Evolutionary conservation across 2,797 vertebrate species (phyloP).

Genomic region (Spinus olivaceus): DNA sequence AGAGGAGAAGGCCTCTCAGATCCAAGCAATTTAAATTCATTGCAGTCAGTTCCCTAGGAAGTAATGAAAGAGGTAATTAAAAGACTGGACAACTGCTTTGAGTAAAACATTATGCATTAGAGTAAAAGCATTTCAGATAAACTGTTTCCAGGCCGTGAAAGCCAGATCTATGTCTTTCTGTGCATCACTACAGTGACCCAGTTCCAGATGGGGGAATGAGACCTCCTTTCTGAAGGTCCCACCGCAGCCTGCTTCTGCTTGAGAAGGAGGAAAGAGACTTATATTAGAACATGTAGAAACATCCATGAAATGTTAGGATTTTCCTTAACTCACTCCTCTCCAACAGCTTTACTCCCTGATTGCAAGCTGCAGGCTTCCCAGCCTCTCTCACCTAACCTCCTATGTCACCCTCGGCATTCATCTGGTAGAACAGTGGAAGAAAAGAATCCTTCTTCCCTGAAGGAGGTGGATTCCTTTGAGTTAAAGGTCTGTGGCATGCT

Average conservation of each 20-base stretch:
- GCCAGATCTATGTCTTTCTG: not conserved
- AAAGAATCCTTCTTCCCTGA: not conserved
- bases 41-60: slow-evolving; percentile 21
- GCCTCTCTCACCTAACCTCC: not conserved
- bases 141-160: not conserved
- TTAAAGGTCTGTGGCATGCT: not conserved
- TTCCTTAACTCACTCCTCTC: not conserved
- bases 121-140: not conserved
- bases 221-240: not conserved
- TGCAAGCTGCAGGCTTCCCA: not conserved
- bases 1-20: not conserved
- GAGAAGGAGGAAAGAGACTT: not conserved
- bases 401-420: not conserved
- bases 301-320: not conserved
- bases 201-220: not conserved
- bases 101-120: slow-evolving; percentile 12
- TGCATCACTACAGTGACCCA: not conserved
- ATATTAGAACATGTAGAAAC: not conserved
- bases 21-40: slow-evolving; percentile 37
- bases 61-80: slow-evolving; percentile 51
- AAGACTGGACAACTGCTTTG: slow-evolving; percentile 25
- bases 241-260: not conserved
- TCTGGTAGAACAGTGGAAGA: not conserved
- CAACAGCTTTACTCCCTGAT: not conserved
- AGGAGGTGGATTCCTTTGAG: not conserved